phyloP scores from a whole-genome alignment of 2,888 invertebrate species.

The Lypha dubia region DNA sequence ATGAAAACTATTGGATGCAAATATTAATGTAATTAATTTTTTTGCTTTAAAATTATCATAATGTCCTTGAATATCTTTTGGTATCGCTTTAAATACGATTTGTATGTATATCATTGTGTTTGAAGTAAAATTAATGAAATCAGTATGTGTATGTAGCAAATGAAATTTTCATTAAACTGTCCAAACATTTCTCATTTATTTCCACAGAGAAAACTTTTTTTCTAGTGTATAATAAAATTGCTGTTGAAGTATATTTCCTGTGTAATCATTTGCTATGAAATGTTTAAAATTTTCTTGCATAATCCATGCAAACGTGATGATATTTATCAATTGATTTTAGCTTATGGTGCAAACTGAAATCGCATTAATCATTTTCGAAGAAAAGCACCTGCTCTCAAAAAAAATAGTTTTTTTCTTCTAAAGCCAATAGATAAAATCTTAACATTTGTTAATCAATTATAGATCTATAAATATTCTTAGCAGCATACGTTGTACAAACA shows the following conservation, averaged over 20 bases:
- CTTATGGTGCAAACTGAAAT: constrained; percentile 36
- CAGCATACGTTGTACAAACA: neutral
- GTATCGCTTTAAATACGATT: neutral
- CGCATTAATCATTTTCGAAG: constrained; percentile 44
- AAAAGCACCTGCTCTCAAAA: constrained; percentile 43
- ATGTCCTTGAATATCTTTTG: neutral
- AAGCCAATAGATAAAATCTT: constrained; percentile 52
- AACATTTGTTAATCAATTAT: constrained; percentile 68
- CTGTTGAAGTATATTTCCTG: constrained; percentile 23
- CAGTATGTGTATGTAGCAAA: neutral
- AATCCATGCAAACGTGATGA: neutral
- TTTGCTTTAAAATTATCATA: too few species aligned
- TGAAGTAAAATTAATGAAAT: neutral
- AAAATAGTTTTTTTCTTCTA: neutral
- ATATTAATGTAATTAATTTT: too few species aligned
- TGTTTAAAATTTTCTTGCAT: neutral
- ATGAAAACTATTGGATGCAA: too few species aligned
- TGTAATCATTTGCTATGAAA: neutral
- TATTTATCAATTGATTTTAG: constrained; percentile 35
- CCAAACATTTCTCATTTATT: neutral
- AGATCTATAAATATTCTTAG: constrained; percentile 34
- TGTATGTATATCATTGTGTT: neutral
- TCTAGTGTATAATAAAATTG: neutral
- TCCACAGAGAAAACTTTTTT: neutral
- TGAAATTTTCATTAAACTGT: neutral